Evolutionary conservation across 2,113 vertebrate genomes (phyloP), one percentile per base, ranked within the genome.

Genomic region (Aepyceros melampus): DNA sequence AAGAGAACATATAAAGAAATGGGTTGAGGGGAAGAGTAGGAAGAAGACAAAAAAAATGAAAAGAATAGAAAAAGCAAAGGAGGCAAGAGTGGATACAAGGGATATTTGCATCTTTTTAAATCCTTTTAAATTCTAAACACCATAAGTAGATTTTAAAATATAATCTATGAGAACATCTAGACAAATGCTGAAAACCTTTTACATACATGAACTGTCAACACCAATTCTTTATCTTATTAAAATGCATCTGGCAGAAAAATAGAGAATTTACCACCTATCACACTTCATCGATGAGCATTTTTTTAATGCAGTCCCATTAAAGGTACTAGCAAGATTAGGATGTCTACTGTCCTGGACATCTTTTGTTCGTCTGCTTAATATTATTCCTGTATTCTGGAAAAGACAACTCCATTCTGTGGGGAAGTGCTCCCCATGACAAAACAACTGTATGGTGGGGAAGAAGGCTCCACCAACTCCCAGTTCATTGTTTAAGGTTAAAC

Each of bases 151-250:
- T 64, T 85, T 92, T 51, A 85, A 92, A 84, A 78, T 55, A 43
- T 25, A 94, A 81, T 76, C 31, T 49, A 76, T 6, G n/a, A 62
- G n/a, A 74, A 56, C n/a, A 82, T 84, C 16, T 29, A 78, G 53
- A 92, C 40, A 95, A 89, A 78, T 83, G 6, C 36, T 47, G 49
- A 92, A 79, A 92, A 89, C 27, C 36, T 47, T 55, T 25, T 83
- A 62, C 17, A 53, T 47, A 55, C 29, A 27, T 47, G 82, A 91
- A 89, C 53, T 43, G n/a, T 95, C 84, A 56, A 84, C 13, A 51
- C 21, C 23, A 83, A 33, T 79, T 89, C 1, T 6, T 89, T 88
- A 40, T 25, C 11, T 89, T 79, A 36, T 36, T 83, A 92, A 95
- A 64, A 49, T 76, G 7, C 45, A 58, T 17, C n/a, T 21, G 29